Conservation (phyloP, 1,140 invertebrate genomes). For the Notospermus geniculatus region DNA sequence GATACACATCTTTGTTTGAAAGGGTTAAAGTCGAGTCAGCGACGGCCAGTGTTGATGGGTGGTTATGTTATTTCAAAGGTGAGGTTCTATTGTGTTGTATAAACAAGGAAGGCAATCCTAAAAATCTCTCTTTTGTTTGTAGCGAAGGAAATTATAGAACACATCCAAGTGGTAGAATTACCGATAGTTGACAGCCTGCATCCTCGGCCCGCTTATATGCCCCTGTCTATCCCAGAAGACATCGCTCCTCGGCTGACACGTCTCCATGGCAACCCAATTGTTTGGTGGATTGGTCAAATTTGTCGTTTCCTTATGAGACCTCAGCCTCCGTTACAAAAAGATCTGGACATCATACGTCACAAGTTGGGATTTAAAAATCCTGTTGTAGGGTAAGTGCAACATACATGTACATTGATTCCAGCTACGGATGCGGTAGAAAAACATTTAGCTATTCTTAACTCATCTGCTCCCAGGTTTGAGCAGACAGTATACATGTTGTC, state of each 20-base stretch:
- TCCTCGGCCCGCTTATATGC: slow-evolving; percentile 83
- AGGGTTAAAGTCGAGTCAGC: too few relatives aligned
- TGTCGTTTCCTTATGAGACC: slow-evolving; percentile 84
- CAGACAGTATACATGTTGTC: too few relatives aligned
- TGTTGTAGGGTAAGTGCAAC: slow-evolving; percentile 86
- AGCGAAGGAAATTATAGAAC: slow-evolving; percentile 60
- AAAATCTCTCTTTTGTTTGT: too few relatives aligned
- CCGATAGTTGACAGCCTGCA: slow-evolving; percentile 93
- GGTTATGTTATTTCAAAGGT: too few relatives aligned
- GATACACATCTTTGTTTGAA: too few relatives aligned
- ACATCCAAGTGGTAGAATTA: slow-evolving; percentile 80
- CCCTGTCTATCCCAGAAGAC: slow-evolving; percentile 90
- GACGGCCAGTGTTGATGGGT: too few relatives aligned
- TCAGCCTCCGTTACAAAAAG: slow-evolving; percentile 64
- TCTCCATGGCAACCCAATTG: slow-evolving; percentile 89
- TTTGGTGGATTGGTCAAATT: slow-evolving; percentile 98
- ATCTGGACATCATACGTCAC: slow-evolving; percentile 72
- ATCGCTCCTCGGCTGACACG: slow-evolving; percentile 75
- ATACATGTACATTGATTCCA: too few relatives aligned
- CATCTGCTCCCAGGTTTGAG: too few relatives aligned
- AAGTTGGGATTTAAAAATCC: slow-evolving; percentile 81
- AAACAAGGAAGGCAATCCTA: too few relatives aligned
- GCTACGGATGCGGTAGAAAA: too few relatives aligned
- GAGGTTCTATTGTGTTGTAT: too few relatives aligned
- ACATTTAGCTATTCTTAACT: too few relatives aligned